Percentiles rank a stretch among this genome's conserved stretches.
Conservation (phyloP, 2,113 vertebrate genomes). For the Tyto alba region DNA sequence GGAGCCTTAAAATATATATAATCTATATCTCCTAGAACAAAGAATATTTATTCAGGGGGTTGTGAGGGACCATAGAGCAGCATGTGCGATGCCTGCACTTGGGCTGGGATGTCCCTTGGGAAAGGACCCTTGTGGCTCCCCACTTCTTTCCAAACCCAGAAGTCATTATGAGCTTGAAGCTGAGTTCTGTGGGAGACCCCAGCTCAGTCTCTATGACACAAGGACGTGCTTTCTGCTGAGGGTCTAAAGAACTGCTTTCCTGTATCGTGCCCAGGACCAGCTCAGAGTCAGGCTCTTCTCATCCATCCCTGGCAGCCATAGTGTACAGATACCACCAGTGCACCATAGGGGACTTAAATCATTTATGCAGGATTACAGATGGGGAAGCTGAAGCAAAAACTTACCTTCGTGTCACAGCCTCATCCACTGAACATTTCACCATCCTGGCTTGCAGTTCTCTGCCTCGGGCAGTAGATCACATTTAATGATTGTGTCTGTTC, state of each 20-base stretch:
- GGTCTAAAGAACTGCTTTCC: background rate
- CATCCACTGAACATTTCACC: background rate
- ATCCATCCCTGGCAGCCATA: background rate
- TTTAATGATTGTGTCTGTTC: background rate
- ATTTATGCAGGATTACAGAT: background rate
- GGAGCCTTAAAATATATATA: constrained; percentile 66
- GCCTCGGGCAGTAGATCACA: background rate
- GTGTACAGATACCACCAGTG: background rate
- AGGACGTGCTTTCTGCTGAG: background rate
- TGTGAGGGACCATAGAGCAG: background rate
- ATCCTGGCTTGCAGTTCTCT: background rate
- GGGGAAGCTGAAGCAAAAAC: background rate
- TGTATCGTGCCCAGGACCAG: background rate
- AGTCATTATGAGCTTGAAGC: constrained; percentile 43
- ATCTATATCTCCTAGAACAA: constrained; percentile 53
- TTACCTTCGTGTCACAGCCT: background rate
- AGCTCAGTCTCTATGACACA: background rate
- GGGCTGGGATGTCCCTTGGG: constrained; percentile 9
- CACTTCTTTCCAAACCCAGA: constrained; percentile 57
- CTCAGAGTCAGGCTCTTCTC: background rate
- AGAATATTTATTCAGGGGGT: constrained; percentile 51
- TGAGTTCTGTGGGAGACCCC: background rate
- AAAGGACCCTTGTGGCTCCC: constrained; percentile 8
- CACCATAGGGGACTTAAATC: background rate
- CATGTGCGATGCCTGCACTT: background rate